Base-by-base conservation (phyloP, 2,113 vertebrate species). In the Varanus salvator region DNA sequence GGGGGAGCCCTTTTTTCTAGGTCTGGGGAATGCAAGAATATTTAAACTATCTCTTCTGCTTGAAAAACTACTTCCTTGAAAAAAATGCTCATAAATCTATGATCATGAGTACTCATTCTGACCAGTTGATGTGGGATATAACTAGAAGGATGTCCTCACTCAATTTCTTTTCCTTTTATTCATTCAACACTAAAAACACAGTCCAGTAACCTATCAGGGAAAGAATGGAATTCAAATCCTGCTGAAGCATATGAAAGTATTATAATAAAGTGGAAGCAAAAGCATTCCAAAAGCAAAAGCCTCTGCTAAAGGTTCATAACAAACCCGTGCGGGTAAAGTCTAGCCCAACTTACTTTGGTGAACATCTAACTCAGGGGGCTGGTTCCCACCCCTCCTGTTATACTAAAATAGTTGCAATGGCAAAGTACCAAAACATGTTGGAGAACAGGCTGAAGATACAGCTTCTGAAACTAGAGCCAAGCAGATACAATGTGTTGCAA, bases 41-140 rank as follows among this genome's bases (percentile, higher is more conserved):
- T 69, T 87, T 94, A 90, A 93, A 95, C 85, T 75, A 90, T 87
- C 83, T 88, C 88, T 92, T 88, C 91, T 85, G 19, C 82, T 91
- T n/a, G n/a, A n/a, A n/a, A n/a, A n/a, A 83, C 23, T 87, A 38
- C 76, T 76, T 85, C 90, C 80, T 21, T 4, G 91, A 92, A 90
- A 48, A 93, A 91, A 44, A 44, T 44, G 75, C 11, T 92, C 68
- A 81, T 38, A 89, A 69, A 90, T 77, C 31, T 50, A 54, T 71
- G 71, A 78, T 25, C 48, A 76, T 14, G 66, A 50, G 77, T n/a
- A 86, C 4, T 27, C 92, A 85, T 84, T 86, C 57, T 60, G 75
- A 86, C 90, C 89, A 94, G 52, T 85, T 91, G 88, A 93, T 88
- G 84, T 82, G 84, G 89, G 87, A 84, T 87, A 0, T 1, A 91